Conservation (phyloP, 2,113 vertebrate species). For the Bos indicus region DNA sequence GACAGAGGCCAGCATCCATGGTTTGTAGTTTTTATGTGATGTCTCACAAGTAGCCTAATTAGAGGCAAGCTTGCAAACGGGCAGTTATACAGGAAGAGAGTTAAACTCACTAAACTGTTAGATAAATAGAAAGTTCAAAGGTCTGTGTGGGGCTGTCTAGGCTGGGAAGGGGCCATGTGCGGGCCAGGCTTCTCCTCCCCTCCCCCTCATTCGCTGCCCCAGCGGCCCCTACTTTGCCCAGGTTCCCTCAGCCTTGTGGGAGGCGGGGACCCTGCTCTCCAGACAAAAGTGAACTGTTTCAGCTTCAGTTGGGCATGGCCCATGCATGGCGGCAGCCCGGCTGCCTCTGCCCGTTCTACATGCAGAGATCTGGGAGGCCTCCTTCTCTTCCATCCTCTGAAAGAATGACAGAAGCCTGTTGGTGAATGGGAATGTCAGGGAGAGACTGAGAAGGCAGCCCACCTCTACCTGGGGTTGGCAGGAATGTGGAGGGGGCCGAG, state of each 20-base stretch:
- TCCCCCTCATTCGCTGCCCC: not conserved
- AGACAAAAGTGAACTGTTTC: constrained; percentile 80
- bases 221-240: not conserved
- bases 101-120: constrained; percentile 83
- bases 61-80: constrained; percentile 77
- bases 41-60: constrained; percentile 81
- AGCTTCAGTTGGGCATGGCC: constrained; percentile 25
- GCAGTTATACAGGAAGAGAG: constrained; percentile 83
- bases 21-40: constrained; percentile 63
- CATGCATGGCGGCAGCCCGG: constrained; percentile 26
- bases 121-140: constrained; percentile 89
- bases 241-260: constrained; percentile 44
- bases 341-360: not conserved
- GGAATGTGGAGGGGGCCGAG: not conserved
- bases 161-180: constrained; percentile 80
- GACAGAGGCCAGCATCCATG: constrained; percentile 45
- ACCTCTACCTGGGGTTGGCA: not conserved
- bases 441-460: not conserved
- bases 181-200: constrained; percentile 74
- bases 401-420: not conserved
- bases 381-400: not conserved
- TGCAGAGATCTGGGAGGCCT: not conserved
- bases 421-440: constrained; percentile 22
- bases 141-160: constrained; percentile 78
- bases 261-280: constrained; percentile 41